Evolutionary conservation across 2,797 vertebrate species (phyloP).

Genomic region (Sibirionetta formosa): DNA sequence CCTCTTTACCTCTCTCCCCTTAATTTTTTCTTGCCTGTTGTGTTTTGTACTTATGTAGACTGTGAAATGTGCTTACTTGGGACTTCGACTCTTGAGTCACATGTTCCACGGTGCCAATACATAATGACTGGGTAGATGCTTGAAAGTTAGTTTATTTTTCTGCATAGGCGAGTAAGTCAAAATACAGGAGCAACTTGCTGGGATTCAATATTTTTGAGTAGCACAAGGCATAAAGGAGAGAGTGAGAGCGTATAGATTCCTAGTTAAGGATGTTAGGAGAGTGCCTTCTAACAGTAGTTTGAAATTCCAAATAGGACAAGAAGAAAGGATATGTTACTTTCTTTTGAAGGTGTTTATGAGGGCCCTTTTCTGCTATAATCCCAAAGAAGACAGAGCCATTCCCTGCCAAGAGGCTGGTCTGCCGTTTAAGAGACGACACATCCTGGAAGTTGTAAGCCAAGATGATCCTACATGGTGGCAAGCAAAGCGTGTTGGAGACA

Average conservation of each 20-base stretch:
- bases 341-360: constrained; percentile 83
- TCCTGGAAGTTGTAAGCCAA: constrained; percentile 86
- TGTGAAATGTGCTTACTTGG: not conserved
- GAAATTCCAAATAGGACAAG: not conserved
- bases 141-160: not conserved
- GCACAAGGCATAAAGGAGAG: not conserved
- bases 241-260: fast-evolving
- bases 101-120: fast-evolving
- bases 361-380: constrained; percentile 85
- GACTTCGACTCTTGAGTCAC: not conserved
- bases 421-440: constrained; percentile 80
- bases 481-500: constrained; percentile 84
- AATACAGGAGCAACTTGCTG: not conserved
- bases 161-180: not conserved
- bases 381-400: constrained; percentile 84
- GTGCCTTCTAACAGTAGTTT: not conserved
- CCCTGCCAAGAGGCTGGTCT: constrained; percentile 86
- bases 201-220: not conserved
- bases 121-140: not conserved
- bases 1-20: not conserved
- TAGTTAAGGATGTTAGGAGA: not conserved
- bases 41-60: not conserved
- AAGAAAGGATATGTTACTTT: not conserved
- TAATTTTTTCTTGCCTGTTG: not conserved
- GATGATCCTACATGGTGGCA: constrained; percentile 87